These are phyloP conservation scores for Drosophila anceps DNA, from an alignment of 2,888 invertebrate species.

Conservation along the genomic window DNA sequence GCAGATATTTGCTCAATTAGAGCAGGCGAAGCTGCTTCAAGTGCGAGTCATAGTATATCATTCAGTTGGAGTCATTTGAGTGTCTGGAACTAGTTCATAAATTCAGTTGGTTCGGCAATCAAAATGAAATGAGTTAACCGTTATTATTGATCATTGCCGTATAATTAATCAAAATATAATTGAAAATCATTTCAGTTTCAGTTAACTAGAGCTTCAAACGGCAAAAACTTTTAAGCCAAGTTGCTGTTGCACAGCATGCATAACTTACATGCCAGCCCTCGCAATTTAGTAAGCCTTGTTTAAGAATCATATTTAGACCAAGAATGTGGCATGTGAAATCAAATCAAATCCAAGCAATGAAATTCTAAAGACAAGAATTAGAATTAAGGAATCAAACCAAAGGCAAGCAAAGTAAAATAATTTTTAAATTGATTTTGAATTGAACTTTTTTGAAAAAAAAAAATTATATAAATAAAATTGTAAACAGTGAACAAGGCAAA, in stretches of 20 bases:
- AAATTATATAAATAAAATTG: neutral
- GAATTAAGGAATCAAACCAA: neutral
- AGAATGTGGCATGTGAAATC: neutral
- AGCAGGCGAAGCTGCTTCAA: neutral
- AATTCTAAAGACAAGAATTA: neutral
- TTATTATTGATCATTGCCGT: too few relatives aligned
- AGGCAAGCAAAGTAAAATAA: neutral
- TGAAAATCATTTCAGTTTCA: neutral
- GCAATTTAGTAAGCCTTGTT: neutral
- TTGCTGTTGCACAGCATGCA: neutral
- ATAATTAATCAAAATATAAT: too few relatives aligned
- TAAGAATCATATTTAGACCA: neutral
- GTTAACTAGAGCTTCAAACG: too few relatives aligned
- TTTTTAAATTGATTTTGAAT: neutral
- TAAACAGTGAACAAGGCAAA: neutral
- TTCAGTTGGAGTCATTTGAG: neutral
- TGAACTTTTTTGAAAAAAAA: neutral
- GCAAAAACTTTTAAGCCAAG: too few relatives aligned
- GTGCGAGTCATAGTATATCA: neutral
- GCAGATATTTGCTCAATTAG: constrained; percentile 1
- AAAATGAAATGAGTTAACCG: neutral
- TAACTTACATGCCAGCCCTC: neutral
- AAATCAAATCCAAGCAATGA: neutral
- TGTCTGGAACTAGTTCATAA: neutral
- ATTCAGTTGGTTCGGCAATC: neutral